Evolutionary conservation across 2,888 invertebrate species (phyloP).

Genomic region (Tenthredo scrophulariae): DNA sequence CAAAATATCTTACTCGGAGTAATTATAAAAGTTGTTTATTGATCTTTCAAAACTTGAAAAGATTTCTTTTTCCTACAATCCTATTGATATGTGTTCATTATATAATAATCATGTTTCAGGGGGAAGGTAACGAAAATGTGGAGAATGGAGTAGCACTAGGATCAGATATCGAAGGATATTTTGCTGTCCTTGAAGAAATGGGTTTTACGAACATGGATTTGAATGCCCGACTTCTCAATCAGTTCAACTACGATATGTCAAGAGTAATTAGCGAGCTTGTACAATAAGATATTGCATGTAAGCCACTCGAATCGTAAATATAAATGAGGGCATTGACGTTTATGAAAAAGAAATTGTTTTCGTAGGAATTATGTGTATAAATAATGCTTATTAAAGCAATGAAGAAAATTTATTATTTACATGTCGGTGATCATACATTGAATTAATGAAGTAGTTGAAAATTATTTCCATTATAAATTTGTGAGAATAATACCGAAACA

Average conservation of each 20-base stretch:
- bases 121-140: slow-evolving; percentile 16
- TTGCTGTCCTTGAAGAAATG: slow-evolving; percentile 77
- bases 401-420: slow-evolving; percentile 18
- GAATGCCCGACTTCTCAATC: slow-evolving; percentile 76
- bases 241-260: slow-evolving; percentile 76
- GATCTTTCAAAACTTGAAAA: background rate
- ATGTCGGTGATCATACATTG: background rate
- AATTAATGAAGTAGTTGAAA: slow-evolving; percentile 21
- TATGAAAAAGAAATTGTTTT: background rate
- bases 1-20: background rate
- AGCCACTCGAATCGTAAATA: background rate
- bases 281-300: slow-evolving; percentile 60
- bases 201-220: slow-evolving; percentile 77
- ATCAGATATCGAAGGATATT: slow-evolving; percentile 66
- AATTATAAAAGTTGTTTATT: background rate
- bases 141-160: slow-evolving; percentile 27
- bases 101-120: slow-evolving; percentile 19
- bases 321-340: slow-evolving; percentile 22
- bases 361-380: slow-evolving; percentile 14
- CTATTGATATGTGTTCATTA: background rate
- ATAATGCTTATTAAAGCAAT: background rate
- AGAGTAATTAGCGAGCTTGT: slow-evolving; percentile 76
- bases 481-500: background rate
- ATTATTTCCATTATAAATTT: slow-evolving; percentile 18
- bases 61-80: background rate